phyloP scores from a whole-genome alignment of 2,888 invertebrate genomes.

The Coelogynopora nodosa region DNA sequence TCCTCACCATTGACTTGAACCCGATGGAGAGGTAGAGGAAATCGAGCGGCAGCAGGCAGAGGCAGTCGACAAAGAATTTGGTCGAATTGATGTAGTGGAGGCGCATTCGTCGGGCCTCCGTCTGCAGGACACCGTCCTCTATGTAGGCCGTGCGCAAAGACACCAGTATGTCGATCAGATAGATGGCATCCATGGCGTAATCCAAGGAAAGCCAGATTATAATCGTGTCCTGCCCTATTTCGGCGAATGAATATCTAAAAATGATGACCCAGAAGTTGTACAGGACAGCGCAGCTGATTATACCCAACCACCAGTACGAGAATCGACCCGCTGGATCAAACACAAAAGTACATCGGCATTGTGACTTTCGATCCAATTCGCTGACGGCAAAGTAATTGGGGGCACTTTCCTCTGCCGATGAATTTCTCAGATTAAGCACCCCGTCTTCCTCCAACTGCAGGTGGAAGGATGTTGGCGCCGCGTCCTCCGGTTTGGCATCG shows the following conservation, averaged over 20 bases:
- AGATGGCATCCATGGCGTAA: constrained; percentile 90
- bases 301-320: background rate
- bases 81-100: constrained; percentile 96
- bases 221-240: constrained; percentile 79
- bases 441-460: background rate
- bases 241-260: constrained; percentile 96
- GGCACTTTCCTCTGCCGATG: background rate
- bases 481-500: background rate
- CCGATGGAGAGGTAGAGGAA: constrained; percentile 95
- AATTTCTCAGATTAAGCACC: background rate
- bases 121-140: constrained; percentile 94
- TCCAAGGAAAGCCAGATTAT: constrained; percentile 93
- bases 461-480: background rate
- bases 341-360: background rate
- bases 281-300: background rate
- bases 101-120: constrained; percentile 83
- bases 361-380: background rate
- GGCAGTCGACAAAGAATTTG: constrained; percentile 94
- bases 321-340: background rate
- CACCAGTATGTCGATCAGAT: constrained; percentile 89
- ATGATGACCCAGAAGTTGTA: constrained; percentile 68
- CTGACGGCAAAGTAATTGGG: background rate
- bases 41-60: constrained; percentile 92
- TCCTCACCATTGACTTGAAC: constrained; percentile 83
- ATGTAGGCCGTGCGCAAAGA: constrained; percentile 94